Evolutionary conservation across 1,140 invertebrate species (phyloP), one percentile per base, ranked within the genome.

Genomic region (Lepeophtheirus salmonis): DNA sequence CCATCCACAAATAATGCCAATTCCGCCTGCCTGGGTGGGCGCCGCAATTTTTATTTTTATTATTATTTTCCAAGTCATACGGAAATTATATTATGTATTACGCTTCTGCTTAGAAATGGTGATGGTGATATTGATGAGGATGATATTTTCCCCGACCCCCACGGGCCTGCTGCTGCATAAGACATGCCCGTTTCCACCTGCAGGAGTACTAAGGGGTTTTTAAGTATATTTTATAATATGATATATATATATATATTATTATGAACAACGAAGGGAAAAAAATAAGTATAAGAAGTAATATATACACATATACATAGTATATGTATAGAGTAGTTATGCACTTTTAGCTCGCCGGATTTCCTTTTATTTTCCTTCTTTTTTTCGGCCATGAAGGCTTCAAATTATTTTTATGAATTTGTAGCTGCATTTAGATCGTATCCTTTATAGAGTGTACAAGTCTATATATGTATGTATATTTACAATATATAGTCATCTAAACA

Each of bases 371-470:
- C 30, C 30, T n/a, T 41, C 30, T 41, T 10, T 41, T 6, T 41
- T n/a, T 10, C n/a, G 30, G n/a, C 6, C 6, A 41, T 10, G 6
- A 41, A 41, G 6, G 6, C n/a, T 41, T 41, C n/a, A n/a, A 41
- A 41, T 41, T n/a, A 41, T 41, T 41, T 41, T 41, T 41, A 41
- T 41, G 30, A 41, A 41, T 41, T 41, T n/a, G n/a, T 41, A 41
- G 30, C n/a, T 41, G 30, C 30, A 41, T 41, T 41, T 10, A 6
- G n/a, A n/a, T 41, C 30, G 6, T 41, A 41, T 41, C 30, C 30
- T 41, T 41, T 41, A 41, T 6, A n/a, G 30, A 41, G 30, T 41
- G 30, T 41, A n/a, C 6, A n/a, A n/a, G n/a, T n/a, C n/a, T n/a
- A n/a, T n/a, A n/a, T n/a, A n/a, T n/a, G 6, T 10, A 41, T 41